Evolutionary conservation across 1,140 invertebrate genomes (phyloP), one percentile per base, ranked within the genome.

Genomic region (Lepidostoma basale): DNA sequence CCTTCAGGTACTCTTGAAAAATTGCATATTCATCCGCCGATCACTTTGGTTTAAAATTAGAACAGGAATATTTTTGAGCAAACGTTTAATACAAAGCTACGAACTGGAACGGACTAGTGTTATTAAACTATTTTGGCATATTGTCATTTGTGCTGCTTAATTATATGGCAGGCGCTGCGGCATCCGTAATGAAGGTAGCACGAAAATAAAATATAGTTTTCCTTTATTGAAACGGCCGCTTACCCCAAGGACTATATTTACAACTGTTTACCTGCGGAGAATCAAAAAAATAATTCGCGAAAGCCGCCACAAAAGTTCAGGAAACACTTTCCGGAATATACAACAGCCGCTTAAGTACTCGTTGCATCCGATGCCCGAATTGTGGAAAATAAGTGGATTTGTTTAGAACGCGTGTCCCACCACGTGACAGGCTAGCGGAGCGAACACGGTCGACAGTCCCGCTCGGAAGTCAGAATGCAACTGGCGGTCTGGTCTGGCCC

Each of bases 41-140:
- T 12, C 52, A 18, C 52, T 10, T 18, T 22, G 28, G 22, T 18
- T 56, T 36, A 36, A 23, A 56, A 36, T 33, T 22, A 33, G 16
- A 20, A 54, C 10, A 36, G 52, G 52, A 56, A 56, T 56, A 36
- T 36, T 56, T 56, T 56, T 56, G 52, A 56, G 52, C 52, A 56
- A 56, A 56, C 12, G 20, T 30, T n/a, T 28, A 39, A 56, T 12
- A 56, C n/a, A 54, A 14, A 56, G 52, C 52, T 33, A 33, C 52
- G 12, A 36, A 56, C 52, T 56, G 52, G 52, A 56, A 56, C 52
- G 52, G 52, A 56, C 52, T 56, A 56, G 52, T 33, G 30, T 56
- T 30, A 39, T 56, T 56, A 33, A 56, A 56, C 52, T 56, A 56
- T 56, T 33, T 56, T 20, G 28, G 52, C 28, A 22, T 36, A 56